A percentile compares a stretch with the other conserved stretches of the same genome.
These are phyloP conservation scores for Sparus aurata DNA, from an alignment of 2,797 vertebrate species.

Conservation along the genomic window DNA sequence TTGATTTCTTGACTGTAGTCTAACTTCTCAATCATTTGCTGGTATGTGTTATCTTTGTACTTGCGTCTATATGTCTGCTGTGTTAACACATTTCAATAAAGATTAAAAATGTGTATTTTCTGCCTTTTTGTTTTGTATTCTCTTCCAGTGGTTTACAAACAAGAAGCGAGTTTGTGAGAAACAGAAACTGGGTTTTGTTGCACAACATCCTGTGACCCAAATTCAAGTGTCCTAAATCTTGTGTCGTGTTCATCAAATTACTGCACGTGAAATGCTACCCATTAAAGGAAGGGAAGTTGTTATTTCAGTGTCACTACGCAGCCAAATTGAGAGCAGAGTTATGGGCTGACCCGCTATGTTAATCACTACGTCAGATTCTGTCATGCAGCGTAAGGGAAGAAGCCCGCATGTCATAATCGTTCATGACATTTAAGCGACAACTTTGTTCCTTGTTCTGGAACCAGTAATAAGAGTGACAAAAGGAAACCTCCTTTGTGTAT, in stretches of 20 bases:
- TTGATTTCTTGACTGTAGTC: background rate
- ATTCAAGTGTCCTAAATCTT: background rate
- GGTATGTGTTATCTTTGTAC: background rate
- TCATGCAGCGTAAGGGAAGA: constrained; percentile 51
- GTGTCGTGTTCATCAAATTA: background rate
- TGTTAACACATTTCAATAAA: background rate
- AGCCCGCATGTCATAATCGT: background rate
- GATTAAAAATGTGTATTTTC: background rate
- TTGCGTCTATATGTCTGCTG: background rate
- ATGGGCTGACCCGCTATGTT: background rate
- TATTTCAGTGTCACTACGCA: constrained; percentile 23
- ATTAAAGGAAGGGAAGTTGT: constrained; percentile 62
- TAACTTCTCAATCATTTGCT: rapidly evolving
- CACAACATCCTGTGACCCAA: background rate
- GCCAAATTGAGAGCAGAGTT: background rate
- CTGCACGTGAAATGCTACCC: background rate
- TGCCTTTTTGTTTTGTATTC: background rate
- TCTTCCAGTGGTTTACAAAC: background rate
- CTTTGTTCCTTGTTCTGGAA: constrained; percentile 53
- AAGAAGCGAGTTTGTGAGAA: background rate
- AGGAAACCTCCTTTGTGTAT: constrained; percentile 24
- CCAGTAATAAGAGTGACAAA: background rate
- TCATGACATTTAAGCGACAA: constrained; percentile 56
- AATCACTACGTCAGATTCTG: background rate
- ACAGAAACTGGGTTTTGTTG: background rate